A percentile compares a stretch with the other conserved stretches of the same genome.
Conservation (phyloP, 2,888 invertebrate genomes). For the Himalopsyche anomala region DNA sequence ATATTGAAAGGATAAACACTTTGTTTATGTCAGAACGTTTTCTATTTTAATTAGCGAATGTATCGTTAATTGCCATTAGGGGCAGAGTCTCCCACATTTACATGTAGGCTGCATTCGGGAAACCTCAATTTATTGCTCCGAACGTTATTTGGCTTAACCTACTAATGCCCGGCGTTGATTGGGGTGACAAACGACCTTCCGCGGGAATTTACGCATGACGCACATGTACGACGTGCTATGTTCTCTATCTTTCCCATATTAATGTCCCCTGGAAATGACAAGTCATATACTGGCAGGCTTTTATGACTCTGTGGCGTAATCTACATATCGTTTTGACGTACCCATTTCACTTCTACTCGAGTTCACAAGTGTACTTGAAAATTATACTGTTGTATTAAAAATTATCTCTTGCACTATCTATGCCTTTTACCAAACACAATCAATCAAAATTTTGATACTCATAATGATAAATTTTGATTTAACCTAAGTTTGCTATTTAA, state of each 20-base stretch:
- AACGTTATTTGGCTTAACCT: conserved; percentile 21
- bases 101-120: conserved; percentile 23
- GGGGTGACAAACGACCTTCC: conserved; percentile 16
- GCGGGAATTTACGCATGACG: conserved; percentile 30
- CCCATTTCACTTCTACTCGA: not conserved
- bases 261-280: conserved; percentile 19
- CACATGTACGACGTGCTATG: conserved; percentile 3
- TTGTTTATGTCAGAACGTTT: conserved; percentile 5
- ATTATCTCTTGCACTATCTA: not conserved
- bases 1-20: not conserved
- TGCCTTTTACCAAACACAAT: too few relatives aligned
- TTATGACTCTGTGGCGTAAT: conserved; percentile 19
- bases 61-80: conserved; percentile 34
- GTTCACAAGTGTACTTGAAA: not conserved
- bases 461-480: too few relatives aligned
- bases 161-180: conserved; percentile 26
- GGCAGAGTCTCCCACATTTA: conserved; percentile 7
- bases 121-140: conserved; percentile 20
- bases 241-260: conserved; percentile 21
- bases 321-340: not conserved
- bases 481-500: too few relatives aligned
- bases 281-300: conserved; percentile 4
- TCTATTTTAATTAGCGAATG: conserved; percentile 18
- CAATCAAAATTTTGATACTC: too few relatives aligned
- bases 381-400: not conserved